Evolutionary conservation across 1,140 invertebrate genomes (phyloP).

Genomic region (Hyphantria cunea): DNA sequence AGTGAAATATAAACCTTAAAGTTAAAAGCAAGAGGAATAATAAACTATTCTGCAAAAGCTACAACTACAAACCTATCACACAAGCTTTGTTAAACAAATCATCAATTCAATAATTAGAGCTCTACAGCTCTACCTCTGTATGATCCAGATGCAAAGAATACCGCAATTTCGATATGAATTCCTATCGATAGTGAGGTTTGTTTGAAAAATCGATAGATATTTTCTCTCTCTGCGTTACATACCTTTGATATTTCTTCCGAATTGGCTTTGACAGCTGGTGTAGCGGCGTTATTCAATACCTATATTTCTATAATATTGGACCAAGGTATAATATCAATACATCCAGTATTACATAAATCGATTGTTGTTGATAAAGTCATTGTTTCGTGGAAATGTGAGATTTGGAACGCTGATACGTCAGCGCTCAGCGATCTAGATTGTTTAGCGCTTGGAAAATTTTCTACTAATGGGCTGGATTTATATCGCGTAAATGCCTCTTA

Average conservation of each 20-base stretch:
- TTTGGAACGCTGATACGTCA: slow-evolving; percentile 18
- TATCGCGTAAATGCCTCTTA: slow-evolving; percentile 2
- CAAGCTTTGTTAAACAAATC: background rate
- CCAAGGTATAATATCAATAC: background rate
- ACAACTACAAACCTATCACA: no score
- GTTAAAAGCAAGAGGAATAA: no score
- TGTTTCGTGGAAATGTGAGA: slow-evolving; percentile 25
- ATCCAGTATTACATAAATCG: slow-evolving; percentile 11
- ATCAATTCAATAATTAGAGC: slow-evolving; percentile 42
- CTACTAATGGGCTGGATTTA: slow-evolving; percentile 22
- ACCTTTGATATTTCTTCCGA: slow-evolving; percentile 14
- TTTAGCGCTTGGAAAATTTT: slow-evolving; percentile 17
- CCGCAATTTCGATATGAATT: slow-evolving; percentile 36
- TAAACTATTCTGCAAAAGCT: no score
- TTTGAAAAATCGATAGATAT: slow-evolving; percentile 26
- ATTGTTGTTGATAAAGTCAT: slow-evolving; percentile 22
- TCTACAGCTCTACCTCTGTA: slow-evolving; percentile 19
- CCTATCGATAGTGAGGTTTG: slow-evolving; percentile 24
- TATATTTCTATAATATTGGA: background rate
- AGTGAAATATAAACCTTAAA: no score
- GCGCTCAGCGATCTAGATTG: slow-evolving; percentile 1
- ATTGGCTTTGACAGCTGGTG: slow-evolving; percentile 18
- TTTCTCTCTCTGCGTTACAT: background rate
- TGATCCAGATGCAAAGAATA: slow-evolving; percentile 47
- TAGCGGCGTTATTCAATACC: background rate